These are phyloP conservation scores for Zingel zingel DNA, from an alignment of 2,113 vertebrate genomes.

Conservation along the genomic window DNA sequence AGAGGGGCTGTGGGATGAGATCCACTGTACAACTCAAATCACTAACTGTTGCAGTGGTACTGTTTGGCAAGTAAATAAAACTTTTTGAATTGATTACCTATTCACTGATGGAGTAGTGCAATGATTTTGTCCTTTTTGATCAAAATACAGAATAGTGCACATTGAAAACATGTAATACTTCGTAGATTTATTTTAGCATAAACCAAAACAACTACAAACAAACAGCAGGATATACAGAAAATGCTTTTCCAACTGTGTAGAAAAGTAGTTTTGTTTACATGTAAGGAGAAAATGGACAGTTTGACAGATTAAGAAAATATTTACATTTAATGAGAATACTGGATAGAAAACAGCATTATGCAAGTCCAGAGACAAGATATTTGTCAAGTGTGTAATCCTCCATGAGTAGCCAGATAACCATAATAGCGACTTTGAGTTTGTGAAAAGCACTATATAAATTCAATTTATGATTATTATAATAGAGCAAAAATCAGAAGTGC, in stretches of 20 bases:
- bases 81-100: slow-evolving; percentile 56
- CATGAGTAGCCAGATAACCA: neutral
- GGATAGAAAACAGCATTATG: neutral
- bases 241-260: neutral
- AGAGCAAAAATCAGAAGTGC: slow-evolving; percentile 4
- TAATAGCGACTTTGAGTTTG: neutral
- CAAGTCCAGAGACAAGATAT: neutral
- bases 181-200: slow-evolving; percentile 31
- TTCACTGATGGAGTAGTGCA: neutral
- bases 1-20: slow-evolving; percentile 25
- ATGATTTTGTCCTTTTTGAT: neutral
- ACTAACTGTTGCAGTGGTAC: slow-evolving; percentile 79
- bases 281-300: neutral
- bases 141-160: neutral
- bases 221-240: neutral
- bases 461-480: neutral
- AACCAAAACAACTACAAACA: neutral
- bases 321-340: slow-evolving; percentile 35
- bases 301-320: slow-evolving; percentile 37
- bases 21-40: slow-evolving; percentile 46
- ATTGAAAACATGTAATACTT: slow-evolving; percentile 2
- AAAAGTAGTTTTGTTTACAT: slow-evolving; percentile 17
- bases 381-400: slow-evolving; percentile 6
- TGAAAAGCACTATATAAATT: too few relatives aligned
- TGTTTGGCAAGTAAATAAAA: slow-evolving; percentile 85